phyloP scores from a whole-genome alignment of 2,113 vertebrate genomes.

The Campylomormyrus numenius region DNA sequence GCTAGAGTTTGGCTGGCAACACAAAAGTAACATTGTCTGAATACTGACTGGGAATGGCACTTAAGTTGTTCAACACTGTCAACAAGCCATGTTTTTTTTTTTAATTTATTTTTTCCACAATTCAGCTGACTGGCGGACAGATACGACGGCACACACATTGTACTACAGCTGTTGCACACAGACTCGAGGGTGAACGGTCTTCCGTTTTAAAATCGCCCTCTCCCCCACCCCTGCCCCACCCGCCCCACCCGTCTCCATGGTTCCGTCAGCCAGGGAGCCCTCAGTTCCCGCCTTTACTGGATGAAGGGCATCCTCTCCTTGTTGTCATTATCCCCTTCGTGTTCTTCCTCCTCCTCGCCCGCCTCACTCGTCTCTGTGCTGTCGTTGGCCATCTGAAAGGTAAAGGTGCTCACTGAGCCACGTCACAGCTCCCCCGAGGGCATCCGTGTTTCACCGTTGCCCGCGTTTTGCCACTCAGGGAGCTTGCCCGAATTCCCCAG shows the following conservation, averaged over 20 bases:
- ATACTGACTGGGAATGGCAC: constrained; percentile 64
- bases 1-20: constrained; percentile 28
- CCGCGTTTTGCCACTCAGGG: neutral
- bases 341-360: constrained; percentile 94
- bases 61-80: constrained; percentile 60
- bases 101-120: constrained; percentile 47
- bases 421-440: neutral
- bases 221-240: constrained; percentile 20
- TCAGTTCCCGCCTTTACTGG: constrained; percentile 63
- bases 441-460: too few species aligned
- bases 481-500: neutral
- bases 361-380: constrained; percentile 98
- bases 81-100: constrained; percentile 42
- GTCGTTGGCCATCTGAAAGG: constrained; percentile 88
- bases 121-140: constrained; percentile 73
- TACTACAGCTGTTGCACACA: constrained; percentile 67
- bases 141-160: constrained; percentile 63
- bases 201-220: neutral
- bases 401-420: constrained; percentile 20
- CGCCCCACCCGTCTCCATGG: neutral
- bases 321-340: constrained; percentile 87
- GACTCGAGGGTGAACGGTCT: constrained; percentile 37
- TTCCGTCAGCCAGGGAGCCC: neutral
- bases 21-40: constrained; percentile 35
- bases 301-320: constrained; percentile 98